Conservation (phyloP, 2,113 vertebrate genomes). For the Bucco capensis region DNA sequence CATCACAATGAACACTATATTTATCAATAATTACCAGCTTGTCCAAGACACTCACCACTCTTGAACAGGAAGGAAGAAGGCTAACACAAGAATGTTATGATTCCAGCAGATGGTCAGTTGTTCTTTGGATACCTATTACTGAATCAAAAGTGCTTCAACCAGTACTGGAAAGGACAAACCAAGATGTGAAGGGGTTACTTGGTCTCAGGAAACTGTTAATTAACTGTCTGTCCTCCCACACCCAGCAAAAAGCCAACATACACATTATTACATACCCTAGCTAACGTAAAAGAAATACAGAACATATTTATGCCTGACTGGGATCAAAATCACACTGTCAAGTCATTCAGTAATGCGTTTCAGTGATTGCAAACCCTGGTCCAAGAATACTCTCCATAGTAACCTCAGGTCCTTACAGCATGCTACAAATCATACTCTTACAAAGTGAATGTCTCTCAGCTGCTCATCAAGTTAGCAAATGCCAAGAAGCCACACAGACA, state of each 20-base stretch:
- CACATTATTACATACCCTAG: conserved; percentile 17
- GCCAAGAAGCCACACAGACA: not conserved
- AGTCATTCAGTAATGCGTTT: not conserved
- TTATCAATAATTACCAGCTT: not conserved
- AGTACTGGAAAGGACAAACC: not conserved
- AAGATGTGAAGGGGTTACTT: conserved; percentile 4
- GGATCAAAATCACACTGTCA: not conserved
- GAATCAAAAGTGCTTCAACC: not conserved
- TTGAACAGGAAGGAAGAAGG: not conserved
- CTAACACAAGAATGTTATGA: not conserved
- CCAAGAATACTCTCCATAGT: not conserved
- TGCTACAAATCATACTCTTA: not conserved
- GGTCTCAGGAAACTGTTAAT: conserved; percentile 35
- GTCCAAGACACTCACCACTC: not conserved
- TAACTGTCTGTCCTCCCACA: conserved; percentile 14
- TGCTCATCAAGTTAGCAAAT: not conserved
- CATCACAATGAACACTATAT: not conserved
- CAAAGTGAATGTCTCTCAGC: not conserved
- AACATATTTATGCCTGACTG: not conserved
- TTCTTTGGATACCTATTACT: not conserved
- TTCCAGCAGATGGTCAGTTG: not conserved
- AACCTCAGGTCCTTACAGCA: not conserved
- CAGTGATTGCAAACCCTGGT: not conserved
- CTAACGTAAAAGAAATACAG: not conserved
- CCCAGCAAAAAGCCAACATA: conserved; percentile 28